These are phyloP conservation scores for Hyposoter didymator DNA, from an alignment of 2,888 invertebrate genomes.

Conservation along the genomic window DNA sequence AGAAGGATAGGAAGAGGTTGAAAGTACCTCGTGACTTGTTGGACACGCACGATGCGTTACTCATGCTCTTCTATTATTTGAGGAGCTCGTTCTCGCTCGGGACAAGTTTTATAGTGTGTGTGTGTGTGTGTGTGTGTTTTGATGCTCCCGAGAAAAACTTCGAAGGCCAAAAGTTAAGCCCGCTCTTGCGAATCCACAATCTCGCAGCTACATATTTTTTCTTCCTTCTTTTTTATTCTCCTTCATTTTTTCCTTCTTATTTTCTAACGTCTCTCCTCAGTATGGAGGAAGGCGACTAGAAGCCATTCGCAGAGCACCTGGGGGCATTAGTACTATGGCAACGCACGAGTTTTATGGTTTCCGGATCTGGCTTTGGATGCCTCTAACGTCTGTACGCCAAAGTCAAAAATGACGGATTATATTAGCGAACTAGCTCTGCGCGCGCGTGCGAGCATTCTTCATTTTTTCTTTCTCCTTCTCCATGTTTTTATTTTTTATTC, in stretches of 20 bases:
- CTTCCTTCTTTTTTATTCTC: conserved; percentile 1
- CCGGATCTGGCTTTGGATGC: conserved; percentile 62
- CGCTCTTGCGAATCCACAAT: conserved; percentile 52
- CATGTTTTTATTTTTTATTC: conserved; percentile 16
- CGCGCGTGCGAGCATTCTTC: conserved; percentile 37
- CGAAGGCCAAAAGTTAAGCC: conserved; percentile 39
- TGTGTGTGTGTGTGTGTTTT: conserved; percentile 22
- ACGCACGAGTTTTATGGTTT: conserved; percentile 65
- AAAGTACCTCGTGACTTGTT: conserved; percentile 46
- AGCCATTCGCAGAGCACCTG: conserved; percentile 65
- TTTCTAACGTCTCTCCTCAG: conserved; percentile 41
- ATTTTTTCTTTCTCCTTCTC: not conserved
- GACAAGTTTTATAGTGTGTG: conserved; percentile 25
- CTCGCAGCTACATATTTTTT: conserved; percentile 33
- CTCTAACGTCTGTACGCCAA: conserved; percentile 45
- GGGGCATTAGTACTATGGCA: conserved; percentile 59
- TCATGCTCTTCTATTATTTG: conserved; percentile 44
- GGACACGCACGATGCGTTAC: conserved; percentile 55
- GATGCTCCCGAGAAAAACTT: conserved; percentile 54
- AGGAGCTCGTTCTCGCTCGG: conserved; percentile 42
- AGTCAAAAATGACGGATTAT: conserved; percentile 26
- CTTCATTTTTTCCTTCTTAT: conserved; percentile 25
- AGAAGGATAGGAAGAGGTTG: conserved; percentile 12
- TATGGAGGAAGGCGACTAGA: conserved; percentile 55
- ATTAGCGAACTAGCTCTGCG: conserved; percentile 7